These are phyloP conservation scores for Drosophila pseudoananassae DNA, from an alignment of 1,140 invertebrate species.

Conservation along the genomic window DNA sequence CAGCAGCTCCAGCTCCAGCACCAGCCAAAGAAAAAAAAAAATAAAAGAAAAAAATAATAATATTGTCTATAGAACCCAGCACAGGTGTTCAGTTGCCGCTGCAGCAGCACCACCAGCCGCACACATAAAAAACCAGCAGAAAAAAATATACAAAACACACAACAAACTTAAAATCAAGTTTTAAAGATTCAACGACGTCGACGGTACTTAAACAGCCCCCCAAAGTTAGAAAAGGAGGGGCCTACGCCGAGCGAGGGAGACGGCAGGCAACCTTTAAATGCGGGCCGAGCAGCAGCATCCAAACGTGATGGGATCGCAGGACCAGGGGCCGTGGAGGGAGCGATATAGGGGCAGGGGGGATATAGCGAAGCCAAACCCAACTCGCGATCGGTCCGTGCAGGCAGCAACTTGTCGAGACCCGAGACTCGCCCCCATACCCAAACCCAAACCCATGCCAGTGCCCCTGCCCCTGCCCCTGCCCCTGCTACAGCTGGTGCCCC, in stretches of 20 bases:
- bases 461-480: neutral
- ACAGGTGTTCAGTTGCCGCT: constrained; percentile 78
- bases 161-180: constrained; percentile 82
- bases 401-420: constrained; percentile 75
- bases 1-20: constrained; percentile 4
- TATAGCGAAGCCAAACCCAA: constrained; percentile 52
- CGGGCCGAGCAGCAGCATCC: constrained; percentile 69
- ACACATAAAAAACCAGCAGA: constrained; percentile 49
- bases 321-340: constrained; percentile 18
- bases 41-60: constrained; percentile 62
- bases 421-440: constrained; percentile 20
- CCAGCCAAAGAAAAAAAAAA: constrained; percentile 11
- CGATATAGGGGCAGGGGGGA: constrained; percentile 17
- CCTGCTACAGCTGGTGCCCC: neutral
- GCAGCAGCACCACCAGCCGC: constrained; percentile 34
- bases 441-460: neutral
- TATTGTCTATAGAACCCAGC: constrained; percentile 77
- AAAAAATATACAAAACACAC: constrained; percentile 40
- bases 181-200: constrained; percentile 73
- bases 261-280: constrained; percentile 71
- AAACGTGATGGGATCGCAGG: constrained; percentile 55
- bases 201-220: constrained; percentile 73
- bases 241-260: constrained; percentile 10
- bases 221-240: constrained; percentile 8
- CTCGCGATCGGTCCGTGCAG: constrained; percentile 63